Conservation (phyloP, 2,888 invertebrate genomes). For the Orchestes rusci region DNA sequence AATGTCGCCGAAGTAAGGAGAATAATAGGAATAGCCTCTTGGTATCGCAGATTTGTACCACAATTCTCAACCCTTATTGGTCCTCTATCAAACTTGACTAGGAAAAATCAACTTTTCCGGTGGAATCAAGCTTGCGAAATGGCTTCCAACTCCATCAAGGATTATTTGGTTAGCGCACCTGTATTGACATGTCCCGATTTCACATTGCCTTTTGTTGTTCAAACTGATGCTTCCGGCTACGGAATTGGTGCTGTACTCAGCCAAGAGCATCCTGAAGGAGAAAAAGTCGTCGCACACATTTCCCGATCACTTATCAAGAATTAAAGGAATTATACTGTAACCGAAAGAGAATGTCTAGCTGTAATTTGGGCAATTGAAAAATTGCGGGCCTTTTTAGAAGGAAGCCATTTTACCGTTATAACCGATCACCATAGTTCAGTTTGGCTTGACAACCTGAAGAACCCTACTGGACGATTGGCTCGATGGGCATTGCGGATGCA, state of each 20-base stretch:
- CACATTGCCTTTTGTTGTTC: conserved; percentile 21
- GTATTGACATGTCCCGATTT: conserved; percentile 28
- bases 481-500: background rate
- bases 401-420: background rate
- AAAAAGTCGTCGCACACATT: conserved; percentile 18
- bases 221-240: conserved; percentile 29
- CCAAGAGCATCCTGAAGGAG: conserved; percentile 21
- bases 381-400: conserved; percentile 8
- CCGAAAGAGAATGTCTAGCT: background rate
- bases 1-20: background rate
- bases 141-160: conserved; percentile 12
- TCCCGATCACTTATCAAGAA: background rate
- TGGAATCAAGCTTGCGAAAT: conserved; percentile 19
- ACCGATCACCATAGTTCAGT: background rate
- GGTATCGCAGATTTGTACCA: background rate
- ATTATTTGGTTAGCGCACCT: conserved; percentile 21
- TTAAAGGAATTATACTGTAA: background rate
- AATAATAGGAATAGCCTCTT: background rate
- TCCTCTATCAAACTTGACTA: background rate
- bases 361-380: conserved; percentile 6
- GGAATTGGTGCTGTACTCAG: conserved; percentile 31
- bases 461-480: background rate
- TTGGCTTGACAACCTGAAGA: conserved; percentile 1
- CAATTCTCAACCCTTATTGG: background rate
- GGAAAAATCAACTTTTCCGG: conserved; percentile 19